Percentiles rank a stretch among this genome's conserved stretches.
These are phyloP conservation scores for Microplitis deprimator DNA, from an alignment of 2,888 invertebrate genomes.

Conservation along the genomic window DNA sequence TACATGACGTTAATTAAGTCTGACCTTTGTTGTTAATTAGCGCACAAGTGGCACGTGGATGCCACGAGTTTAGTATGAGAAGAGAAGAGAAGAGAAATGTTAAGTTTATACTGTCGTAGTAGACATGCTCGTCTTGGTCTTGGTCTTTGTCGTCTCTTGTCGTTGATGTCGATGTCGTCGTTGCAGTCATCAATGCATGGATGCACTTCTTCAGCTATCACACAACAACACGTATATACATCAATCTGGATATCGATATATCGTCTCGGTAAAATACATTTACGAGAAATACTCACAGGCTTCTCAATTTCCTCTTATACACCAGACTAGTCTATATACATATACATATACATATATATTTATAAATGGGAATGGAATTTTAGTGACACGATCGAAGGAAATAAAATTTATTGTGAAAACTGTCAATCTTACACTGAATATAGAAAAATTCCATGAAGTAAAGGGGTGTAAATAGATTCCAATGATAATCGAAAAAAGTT, in stretches of 20 bases:
- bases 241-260: not conserved
- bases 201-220: not conserved
- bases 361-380: not conserved
- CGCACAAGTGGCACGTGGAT: slow-evolving; percentile 46
- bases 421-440: slow-evolving; percentile 9
- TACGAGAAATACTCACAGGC: slow-evolving; percentile 30
- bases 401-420: slow-evolving; percentile 36
- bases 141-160: not conserved
- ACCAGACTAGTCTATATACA: no score
- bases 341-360: not conserved
- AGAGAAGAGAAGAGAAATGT: not conserved
- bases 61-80: slow-evolving; percentile 45
- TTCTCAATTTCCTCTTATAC: not conserved
- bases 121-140: not conserved
- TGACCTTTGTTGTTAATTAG: slow-evolving; percentile 52
- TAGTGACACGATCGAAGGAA: slow-evolving; percentile 15
- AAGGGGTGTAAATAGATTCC: slow-evolving; percentile 17
- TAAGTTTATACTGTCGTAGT: not conserved
- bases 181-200: not conserved
- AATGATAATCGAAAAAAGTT: slow-evolving; percentile 19
- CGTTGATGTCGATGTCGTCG: not conserved
- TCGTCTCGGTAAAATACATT: slow-evolving; percentile 42
- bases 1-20: slow-evolving; percentile 46
- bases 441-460: slow-evolving; percentile 9
- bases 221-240: not conserved